These are phyloP conservation scores for Astreopora myriophthalma DNA, from an alignment of 64 coral and sea anemone species.

Conservation along the genomic window DNA sequence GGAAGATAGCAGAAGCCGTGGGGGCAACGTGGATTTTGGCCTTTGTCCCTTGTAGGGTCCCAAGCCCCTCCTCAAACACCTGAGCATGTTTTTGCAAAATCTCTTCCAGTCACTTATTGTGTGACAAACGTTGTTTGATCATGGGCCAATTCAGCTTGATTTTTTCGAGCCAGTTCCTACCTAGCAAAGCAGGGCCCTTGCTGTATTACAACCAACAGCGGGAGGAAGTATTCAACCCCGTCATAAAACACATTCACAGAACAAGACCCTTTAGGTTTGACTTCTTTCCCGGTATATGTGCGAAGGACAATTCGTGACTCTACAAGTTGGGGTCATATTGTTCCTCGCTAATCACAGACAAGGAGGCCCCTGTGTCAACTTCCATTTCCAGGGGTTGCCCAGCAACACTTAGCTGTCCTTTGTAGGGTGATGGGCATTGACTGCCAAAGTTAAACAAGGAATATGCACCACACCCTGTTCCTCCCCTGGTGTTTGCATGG, in stretches of 20 bases:
- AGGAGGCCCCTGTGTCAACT: too few species aligned
- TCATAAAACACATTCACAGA: neutral
- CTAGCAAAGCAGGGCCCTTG: neutral
- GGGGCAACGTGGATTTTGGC: constrained; percentile 17
- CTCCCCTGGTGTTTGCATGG: neutral
- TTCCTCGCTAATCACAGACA: too few species aligned
- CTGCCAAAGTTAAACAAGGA: neutral
- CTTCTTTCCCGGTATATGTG: neutral
- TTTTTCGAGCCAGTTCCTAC: neutral
- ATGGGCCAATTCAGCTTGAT: neutral
- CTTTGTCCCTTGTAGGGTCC: neutral
- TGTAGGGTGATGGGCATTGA: neutral
- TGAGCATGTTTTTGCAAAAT: neutral
- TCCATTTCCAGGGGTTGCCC: too few species aligned
- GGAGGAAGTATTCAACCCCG: neutral
- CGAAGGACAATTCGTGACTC: neutral
- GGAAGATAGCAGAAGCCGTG: neutral
- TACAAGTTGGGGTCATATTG: neutral
- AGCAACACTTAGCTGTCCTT: neutral
- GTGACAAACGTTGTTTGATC: neutral
- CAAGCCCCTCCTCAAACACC: neutral
- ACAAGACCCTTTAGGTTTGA: neutral
- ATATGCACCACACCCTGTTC: neutral
- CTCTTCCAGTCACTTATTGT: neutral
- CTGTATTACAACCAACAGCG: neutral